phyloP scores from a whole-genome alignment of 2,113 vertebrate genomes.

The Crocuta crocuta region DNA sequence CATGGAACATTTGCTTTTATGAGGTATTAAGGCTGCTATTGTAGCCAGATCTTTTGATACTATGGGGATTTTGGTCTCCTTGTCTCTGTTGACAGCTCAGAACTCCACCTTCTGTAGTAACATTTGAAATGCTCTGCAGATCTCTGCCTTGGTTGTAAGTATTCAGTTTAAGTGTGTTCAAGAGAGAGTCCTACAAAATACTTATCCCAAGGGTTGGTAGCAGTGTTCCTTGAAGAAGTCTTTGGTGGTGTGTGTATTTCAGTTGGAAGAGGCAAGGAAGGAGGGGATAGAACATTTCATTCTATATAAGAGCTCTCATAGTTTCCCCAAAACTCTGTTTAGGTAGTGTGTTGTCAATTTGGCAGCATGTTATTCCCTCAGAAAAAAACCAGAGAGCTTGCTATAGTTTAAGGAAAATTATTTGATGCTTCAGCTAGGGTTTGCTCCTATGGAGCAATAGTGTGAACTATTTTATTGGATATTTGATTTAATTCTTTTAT shows the following conservation, averaged over 20 bases:
- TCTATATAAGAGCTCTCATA: not conserved
- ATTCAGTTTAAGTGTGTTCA: not conserved
- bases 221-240: conserved; percentile 4
- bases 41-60: not conserved
- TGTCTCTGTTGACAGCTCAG: not conserved
- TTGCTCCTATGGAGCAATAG: not conserved
- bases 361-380: not conserved
- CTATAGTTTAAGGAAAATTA: conserved; percentile 10
- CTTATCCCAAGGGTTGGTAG: not conserved
- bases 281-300: not conserved
- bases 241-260: not conserved
- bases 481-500: conserved; percentile 23
- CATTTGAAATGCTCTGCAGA: not conserved
- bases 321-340: not conserved
- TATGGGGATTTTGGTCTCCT: not conserved
- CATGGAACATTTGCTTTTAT: not conserved
- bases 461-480: not conserved
- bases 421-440: not conserved
- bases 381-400: not conserved
- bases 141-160: not conserved
- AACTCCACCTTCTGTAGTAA: not conserved
- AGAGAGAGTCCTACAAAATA: not conserved
- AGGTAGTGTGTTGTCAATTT: not conserved
- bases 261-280: not conserved
- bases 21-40: not conserved